Conservation (phyloP, 2,888 invertebrate genomes). For the Lepeophtheirus nordmannii region DNA sequence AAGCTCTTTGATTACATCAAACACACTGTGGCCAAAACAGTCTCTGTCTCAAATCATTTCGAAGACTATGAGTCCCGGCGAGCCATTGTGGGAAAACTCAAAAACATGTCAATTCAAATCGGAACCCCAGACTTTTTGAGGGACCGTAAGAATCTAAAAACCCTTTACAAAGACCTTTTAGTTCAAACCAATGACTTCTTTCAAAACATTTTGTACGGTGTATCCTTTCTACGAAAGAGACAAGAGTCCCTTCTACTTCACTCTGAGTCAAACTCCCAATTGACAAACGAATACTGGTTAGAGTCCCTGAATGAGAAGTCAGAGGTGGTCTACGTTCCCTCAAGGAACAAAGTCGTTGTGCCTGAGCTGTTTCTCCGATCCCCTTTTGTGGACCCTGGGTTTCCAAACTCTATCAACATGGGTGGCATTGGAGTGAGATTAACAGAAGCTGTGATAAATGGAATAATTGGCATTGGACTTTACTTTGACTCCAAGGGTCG, state of each 20-base stretch:
- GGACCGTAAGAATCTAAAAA: conserved; percentile 21
- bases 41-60: conserved; percentile 3
- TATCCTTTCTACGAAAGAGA: conserved; percentile 34
- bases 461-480: conserved; percentile 9
- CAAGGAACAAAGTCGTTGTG: conserved; percentile 20
- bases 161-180: conserved; percentile 34
- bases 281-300: conserved; percentile 3
- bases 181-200: conserved; percentile 42
- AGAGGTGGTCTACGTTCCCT: conserved; percentile 4
- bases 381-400: conserved; percentile 17
- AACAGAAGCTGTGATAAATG: conserved; percentile 20
- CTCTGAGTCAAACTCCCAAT: not conserved
- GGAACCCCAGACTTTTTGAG: conserved; percentile 22
- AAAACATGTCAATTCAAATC: conserved; percentile 23
- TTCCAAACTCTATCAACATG: conserved; percentile 11
- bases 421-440: conserved; percentile 19
- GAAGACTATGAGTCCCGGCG: conserved; percentile 11
- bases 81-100: conserved; percentile 17
- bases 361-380: conserved; percentile 14
- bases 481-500: conserved; percentile 17
- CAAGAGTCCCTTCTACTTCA: conserved; percentile 8
- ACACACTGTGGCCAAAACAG: conserved; percentile 29
- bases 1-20: conserved; percentile 33
- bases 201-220: conserved; percentile 38
- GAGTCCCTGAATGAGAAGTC: not conserved